Evolutionary conservation across 2,797 vertebrate species (phyloP).

Genomic region (Myotis myotis): DNA sequence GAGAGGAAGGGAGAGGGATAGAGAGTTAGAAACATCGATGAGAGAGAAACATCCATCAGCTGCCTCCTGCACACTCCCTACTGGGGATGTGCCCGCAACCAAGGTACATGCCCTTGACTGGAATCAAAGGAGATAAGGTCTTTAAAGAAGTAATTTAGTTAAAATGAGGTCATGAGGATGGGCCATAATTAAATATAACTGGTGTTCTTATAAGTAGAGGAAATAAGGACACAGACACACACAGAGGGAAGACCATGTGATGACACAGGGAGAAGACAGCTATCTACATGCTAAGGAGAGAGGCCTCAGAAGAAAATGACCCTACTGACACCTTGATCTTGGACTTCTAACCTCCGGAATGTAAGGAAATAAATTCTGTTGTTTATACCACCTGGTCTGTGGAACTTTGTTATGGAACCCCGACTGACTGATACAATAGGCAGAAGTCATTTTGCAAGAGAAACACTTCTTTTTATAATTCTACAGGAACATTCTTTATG

Average conservation of each 20-base stretch:
- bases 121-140: neutral
- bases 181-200: neutral
- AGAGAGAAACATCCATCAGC: too few relatives aligned
- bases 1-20: too few relatives aligned
- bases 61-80: too few relatives aligned
- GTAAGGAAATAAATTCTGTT: neutral
- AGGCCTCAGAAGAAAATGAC: neutral
- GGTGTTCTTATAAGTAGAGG: neutral
- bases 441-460: neutral
- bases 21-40: too few relatives aligned
- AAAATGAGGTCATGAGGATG: slow-evolving; percentile 14
- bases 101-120: too few relatives aligned
- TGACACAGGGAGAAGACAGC: neutral
- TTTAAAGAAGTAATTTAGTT: slow-evolving; percentile 37
- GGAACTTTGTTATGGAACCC: neutral
- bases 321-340: neutral
- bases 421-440: neutral
- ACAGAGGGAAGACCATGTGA: neutral
- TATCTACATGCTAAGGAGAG: neutral
- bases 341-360: neutral
- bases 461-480: neutral
- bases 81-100: too few relatives aligned
- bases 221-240: neutral
- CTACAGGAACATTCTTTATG: neutral
- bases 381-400: neutral